Percentiles rank a stretch among this genome's conserved stretches.
These are phyloP conservation scores for Aphelenchoides bicaudatus DNA, from an alignment of 2,888 invertebrate genomes.

Conservation along the genomic window DNA sequence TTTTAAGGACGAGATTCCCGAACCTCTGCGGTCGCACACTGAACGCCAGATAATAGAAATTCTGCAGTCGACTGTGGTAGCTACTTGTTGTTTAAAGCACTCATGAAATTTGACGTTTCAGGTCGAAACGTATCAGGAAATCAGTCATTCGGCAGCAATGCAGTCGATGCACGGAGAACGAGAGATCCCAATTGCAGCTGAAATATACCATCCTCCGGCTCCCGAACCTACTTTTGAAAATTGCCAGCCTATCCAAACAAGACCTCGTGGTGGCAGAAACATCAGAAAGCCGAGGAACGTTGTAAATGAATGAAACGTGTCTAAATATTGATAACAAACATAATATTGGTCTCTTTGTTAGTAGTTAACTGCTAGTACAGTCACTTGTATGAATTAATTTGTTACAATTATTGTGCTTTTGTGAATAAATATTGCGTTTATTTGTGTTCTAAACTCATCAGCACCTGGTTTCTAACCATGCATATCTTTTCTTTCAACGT, in stretches of 20 bases:
- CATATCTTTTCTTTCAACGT: too few species aligned
- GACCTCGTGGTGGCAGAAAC: constrained; percentile 2
- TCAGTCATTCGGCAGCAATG: constrained; percentile 11
- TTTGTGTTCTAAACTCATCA: too few species aligned
- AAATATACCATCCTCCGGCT: constrained; percentile 12
- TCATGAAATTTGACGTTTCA: too few species aligned
- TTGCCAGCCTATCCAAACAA: constrained; percentile 6
- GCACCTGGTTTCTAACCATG: too few species aligned
- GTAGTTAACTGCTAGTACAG: too few species aligned
- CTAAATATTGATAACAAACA: too few species aligned
- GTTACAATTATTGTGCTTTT: too few species aligned
- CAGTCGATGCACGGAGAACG: constrained; percentile 7
- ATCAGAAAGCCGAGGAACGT: not conserved
- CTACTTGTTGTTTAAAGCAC: too few species aligned
- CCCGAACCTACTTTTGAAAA: constrained; percentile 8
- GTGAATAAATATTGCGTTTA: too few species aligned
- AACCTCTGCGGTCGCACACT: constrained; percentile 17
- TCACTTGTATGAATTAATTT: too few species aligned
- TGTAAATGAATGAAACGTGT: too few species aligned
- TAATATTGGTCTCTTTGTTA: too few species aligned
- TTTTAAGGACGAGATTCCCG: constrained; percentile 14
- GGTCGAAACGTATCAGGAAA: constrained; percentile 17
- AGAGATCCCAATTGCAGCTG: constrained; percentile 14
- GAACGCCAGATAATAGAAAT: constrained; percentile 21
- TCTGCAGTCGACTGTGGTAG: constrained; percentile 7